Percentiles rank a stretch among this genome's conserved stretches.
Conservation (phyloP, 2,888 invertebrate genomes). For the Brachypterus glaber region DNA sequence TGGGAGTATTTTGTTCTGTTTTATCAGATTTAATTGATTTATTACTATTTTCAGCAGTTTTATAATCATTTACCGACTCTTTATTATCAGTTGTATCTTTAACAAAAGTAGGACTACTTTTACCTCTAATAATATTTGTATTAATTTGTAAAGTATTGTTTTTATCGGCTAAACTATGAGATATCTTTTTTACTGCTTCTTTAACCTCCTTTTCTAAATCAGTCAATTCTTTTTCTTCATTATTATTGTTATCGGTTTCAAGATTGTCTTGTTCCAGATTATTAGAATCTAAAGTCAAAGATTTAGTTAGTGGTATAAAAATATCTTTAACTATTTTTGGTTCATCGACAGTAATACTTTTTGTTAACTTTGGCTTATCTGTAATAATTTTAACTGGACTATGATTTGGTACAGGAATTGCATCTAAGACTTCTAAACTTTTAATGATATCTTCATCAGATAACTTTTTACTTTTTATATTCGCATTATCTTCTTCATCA, state of each 20-base stretch:
- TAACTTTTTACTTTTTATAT: slow-evolving; percentile 7
- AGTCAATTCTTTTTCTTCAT: slow-evolving; percentile 7
- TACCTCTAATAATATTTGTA: too few species aligned
- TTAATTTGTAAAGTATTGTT: too few species aligned
- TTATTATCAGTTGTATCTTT: slow-evolving; percentile 10
- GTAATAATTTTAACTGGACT: slow-evolving; percentile 5
- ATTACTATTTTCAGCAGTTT: too few species aligned
- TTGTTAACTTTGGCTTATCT: slow-evolving; percentile 14
- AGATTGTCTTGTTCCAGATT: slow-evolving; percentile 11
- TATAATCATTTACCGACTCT: too few species aligned
- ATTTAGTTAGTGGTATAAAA: slow-evolving; percentile 8
- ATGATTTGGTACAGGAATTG: slow-evolving; percentile 12
- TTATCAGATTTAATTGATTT: too few species aligned
- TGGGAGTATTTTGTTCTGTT: too few species aligned
- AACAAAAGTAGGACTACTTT: too few species aligned
- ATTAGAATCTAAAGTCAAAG: slow-evolving; percentile 14
- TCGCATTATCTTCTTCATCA: slow-evolving; percentile 14
- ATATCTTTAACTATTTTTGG: slow-evolving; percentile 14
- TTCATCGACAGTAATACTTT: slow-evolving; percentile 20
- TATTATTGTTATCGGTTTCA: slow-evolving; percentile 18
- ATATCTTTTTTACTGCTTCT: slow-evolving; percentile 10
- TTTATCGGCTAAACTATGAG: too few species aligned
- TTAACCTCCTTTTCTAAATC: slow-evolving; percentile 10
- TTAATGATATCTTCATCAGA: slow-evolving; percentile 16
- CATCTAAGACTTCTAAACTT: slow-evolving; percentile 15